These are phyloP conservation scores for Campylomormyrus tamandua DNA, from an alignment of 2,113 vertebrate species.

Conservation along the genomic window DNA sequence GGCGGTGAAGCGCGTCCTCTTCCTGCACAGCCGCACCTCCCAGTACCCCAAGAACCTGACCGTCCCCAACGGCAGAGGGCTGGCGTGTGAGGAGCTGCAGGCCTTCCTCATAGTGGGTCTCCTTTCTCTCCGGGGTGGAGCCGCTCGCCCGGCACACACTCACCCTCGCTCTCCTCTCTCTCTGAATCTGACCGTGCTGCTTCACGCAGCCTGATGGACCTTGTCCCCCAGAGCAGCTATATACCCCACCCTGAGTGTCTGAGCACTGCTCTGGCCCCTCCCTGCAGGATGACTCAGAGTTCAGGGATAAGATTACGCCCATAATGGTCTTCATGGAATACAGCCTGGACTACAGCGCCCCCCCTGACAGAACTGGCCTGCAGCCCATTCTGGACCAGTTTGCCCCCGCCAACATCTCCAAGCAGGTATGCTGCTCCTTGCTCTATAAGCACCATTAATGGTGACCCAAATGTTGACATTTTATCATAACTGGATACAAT, in stretches of 20 bases:
- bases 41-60: conserved; percentile 81
- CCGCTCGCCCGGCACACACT: background rate
- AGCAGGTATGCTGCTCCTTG: conserved; percentile 65
- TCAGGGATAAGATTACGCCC: conserved; percentile 91
- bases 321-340: conserved; percentile 92
- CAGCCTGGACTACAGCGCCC: conserved; percentile 71
- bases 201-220: background rate
- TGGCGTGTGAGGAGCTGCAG: conserved; percentile 75
- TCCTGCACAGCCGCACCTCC: conserved; percentile 67
- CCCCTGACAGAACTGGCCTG: conserved; percentile 72
- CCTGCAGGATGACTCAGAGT: conserved; percentile 82
- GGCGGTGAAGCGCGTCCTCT: conserved; percentile 80
- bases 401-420: conserved; percentile 77
- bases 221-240: background rate
- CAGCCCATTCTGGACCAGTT: conserved; percentile 81
- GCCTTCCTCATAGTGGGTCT: conserved; percentile 79
- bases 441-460: background rate
- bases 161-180: background rate
- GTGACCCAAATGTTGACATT: background rate
- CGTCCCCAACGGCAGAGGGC: conserved; percentile 57
- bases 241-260: background rate
- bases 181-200: background rate
- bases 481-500: background rate
- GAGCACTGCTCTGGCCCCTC: background rate
- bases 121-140: background rate